Conservation (phyloP, 1,140 invertebrate species). For the Zophobas morio region DNA sequence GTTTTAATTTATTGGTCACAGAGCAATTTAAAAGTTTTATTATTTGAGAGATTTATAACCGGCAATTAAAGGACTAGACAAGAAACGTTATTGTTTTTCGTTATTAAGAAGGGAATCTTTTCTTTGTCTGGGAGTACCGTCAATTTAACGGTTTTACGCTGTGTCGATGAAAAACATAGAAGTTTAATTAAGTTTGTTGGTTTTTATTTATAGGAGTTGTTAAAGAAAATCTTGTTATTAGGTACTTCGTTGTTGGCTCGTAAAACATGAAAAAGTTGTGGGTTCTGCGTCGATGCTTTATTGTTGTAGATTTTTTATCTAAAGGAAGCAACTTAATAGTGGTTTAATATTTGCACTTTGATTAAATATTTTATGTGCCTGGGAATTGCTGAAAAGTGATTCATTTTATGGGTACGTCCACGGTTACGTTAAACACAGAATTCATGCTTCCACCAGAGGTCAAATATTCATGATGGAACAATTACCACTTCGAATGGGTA, state of each 20-base stretch:
- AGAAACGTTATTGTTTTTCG: conserved; percentile 40
- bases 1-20: conserved; percentile 17
- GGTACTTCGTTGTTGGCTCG: not conserved
- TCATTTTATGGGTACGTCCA: not conserved
- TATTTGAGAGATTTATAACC: conserved; percentile 32
- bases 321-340: no score
- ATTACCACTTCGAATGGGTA: conserved; percentile 13
- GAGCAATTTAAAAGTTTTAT: conserved; percentile 28
- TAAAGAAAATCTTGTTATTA: conserved; percentile 14
- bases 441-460: not conserved
- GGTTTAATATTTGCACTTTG: no score
- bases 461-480: conserved; percentile 3
- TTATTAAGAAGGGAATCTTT: not conserved
- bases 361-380: no score
- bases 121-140: conserved; percentile 11
- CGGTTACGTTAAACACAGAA: no score
- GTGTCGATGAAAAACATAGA: not conserved
- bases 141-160: conserved; percentile 14
- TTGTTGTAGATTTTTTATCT: no score
- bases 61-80: conserved; percentile 37
- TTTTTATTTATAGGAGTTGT: conserved; percentile 22
- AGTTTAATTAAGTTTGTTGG: conserved; percentile 33
- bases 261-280: not conserved
- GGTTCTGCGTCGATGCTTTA: no score
- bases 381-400: no score